These are phyloP conservation scores for Elephantulus edwardii DNA, from an alignment of 2,113 vertebrate species.

Conservation along the genomic window DNA sequence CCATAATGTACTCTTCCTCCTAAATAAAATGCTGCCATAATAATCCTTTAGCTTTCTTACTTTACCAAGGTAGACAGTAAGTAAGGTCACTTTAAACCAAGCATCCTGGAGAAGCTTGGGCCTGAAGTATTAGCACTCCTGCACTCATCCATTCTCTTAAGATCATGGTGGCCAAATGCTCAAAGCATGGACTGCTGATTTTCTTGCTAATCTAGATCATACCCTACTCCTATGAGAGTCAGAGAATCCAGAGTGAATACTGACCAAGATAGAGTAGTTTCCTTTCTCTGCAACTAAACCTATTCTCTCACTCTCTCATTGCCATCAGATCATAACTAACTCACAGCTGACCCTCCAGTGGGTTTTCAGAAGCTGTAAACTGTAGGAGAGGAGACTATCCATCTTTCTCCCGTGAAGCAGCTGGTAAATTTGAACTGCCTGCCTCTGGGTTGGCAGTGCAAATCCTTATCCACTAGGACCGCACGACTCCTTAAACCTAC, in stretches of 20 bases:
- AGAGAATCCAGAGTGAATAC: slow-evolving; percentile 10
- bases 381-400: no score
- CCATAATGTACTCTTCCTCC: slow-evolving; percentile 38
- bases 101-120: slow-evolving; percentile 24
- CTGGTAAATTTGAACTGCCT: no score
- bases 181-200: not conserved
- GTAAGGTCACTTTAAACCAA: slow-evolving; percentile 50
- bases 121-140: not conserved
- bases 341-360: no score
- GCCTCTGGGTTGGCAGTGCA: no score
- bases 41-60: slow-evolving; percentile 35
- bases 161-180: not conserved
- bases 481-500: no score
- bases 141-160: not conserved
- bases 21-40: slow-evolving; percentile 30
- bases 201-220: not conserved
- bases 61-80: slow-evolving; percentile 2
- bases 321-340: no score
- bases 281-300: slow-evolving; percentile 37
- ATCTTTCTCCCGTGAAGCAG: no score
- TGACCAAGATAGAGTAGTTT: slow-evolving; percentile 35
- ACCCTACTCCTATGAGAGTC: not conserved
- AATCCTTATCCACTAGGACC: no score
- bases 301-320: no score
- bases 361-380: no score